A percentile compares a stretch with the other conserved stretches of the same genome.
Conservation (phyloP, 2,888 invertebrate species). For the Dicycla oo region DNA sequence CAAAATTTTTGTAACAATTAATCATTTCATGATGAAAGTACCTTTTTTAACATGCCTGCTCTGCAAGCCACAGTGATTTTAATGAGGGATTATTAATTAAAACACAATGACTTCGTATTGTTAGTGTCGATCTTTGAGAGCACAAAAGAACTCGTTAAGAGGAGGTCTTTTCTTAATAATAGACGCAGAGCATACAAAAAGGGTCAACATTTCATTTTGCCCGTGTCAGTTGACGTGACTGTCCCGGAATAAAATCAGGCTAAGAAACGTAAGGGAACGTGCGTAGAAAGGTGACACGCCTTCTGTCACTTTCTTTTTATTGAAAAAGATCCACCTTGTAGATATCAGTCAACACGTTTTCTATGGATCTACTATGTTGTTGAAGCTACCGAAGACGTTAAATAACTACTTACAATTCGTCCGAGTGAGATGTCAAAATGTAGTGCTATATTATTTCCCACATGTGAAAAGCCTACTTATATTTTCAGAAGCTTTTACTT, state of each 20-base stretch:
- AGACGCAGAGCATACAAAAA: conserved; percentile 76
- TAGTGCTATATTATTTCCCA: neutral
- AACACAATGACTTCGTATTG: conserved; percentile 78
- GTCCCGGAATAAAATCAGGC: conserved; percentile 72
- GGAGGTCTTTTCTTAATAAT: conserved; percentile 78
- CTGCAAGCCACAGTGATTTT: conserved; percentile 55
- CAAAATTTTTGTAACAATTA: conserved; percentile 5
- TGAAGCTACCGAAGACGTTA: no score
- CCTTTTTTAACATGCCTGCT: conserved; percentile 12
- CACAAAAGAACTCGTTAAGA: conserved; percentile 83
- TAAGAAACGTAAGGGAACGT: conserved; percentile 68
- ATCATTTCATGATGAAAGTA: conserved; percentile 25
- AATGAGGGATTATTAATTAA: conserved; percentile 71
- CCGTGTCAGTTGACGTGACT: conserved; percentile 76
- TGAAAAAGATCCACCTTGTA: conserved; percentile 67
- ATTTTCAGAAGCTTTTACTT: conserved; percentile 50
- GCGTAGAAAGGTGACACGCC: conserved; percentile 73
- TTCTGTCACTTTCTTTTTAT: conserved; percentile 71
- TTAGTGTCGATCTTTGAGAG: conserved; percentile 76
- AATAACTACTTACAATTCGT: no score
- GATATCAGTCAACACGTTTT: conserved; percentile 60
- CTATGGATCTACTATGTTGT: no score
- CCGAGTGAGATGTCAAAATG: neutral
- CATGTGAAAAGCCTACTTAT: conserved; percentile 8
- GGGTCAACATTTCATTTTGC: conserved; percentile 80